A percentile compares a stretch with the other conserved stretches of the same genome.
These are phyloP conservation scores for Entomobrya multifasciata DNA, from an alignment of 2,888 invertebrate genomes.

Conservation along the genomic window DNA sequence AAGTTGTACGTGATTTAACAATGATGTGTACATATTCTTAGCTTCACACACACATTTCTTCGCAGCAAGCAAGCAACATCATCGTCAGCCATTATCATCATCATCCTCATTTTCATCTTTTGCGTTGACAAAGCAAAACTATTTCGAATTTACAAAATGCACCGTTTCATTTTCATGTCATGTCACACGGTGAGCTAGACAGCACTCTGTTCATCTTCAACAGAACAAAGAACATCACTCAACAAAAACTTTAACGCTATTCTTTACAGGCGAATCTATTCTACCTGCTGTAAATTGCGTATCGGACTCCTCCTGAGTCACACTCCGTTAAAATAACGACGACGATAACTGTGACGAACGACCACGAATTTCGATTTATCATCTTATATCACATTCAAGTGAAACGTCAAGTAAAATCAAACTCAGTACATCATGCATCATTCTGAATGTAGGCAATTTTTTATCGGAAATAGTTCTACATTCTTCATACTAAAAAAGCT, in stretches of 20 bases:
- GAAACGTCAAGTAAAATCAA: too few species aligned
- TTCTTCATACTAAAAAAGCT: too few species aligned
- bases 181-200: background rate
- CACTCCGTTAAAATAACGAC: background rate
- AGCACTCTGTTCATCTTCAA: background rate
- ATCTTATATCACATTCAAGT: too few species aligned
- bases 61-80: background rate
- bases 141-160: constrained; percentile 19
- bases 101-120: background rate
- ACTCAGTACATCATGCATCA: too few species aligned
- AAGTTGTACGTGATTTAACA: constrained; percentile 19
- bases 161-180: background rate
- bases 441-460: too few species aligned
- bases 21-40: background rate
- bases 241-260: too few species aligned
- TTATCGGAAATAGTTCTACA: too few species aligned
- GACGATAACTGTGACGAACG: background rate
- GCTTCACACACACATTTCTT: background rate
- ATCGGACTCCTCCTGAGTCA: background rate
- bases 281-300: too few species aligned
- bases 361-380: background rate
- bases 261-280: too few species aligned
- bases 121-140: background rate
- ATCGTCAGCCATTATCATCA: background rate
- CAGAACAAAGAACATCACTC: background rate